These are phyloP conservation scores for Caligus rogercresseyi DNA, from an alignment of 1,140 invertebrate species.

Conservation along the genomic window DNA sequence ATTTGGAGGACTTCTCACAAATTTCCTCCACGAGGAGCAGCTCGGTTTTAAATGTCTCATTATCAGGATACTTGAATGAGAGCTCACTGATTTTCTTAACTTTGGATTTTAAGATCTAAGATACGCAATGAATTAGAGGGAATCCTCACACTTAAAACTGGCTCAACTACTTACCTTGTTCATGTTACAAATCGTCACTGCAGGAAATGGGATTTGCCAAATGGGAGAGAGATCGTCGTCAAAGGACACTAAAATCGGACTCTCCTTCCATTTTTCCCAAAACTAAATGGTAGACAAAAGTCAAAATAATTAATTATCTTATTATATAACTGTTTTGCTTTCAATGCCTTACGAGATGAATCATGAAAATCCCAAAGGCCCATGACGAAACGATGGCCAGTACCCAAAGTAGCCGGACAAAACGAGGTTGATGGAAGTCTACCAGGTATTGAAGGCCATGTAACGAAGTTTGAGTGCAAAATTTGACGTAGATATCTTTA, in stretches of 20 bases:
- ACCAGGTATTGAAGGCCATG: neutral
- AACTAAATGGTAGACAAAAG: neutral
- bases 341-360: neutral
- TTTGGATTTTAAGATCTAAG: neutral
- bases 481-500: no score
- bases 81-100: neutral
- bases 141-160: neutral
- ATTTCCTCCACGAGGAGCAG: neutral
- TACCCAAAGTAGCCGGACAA: neutral
- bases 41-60: neutral
- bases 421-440: neutral
- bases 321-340: neutral
- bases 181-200: slow-evolving; percentile 18
- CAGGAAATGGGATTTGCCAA: slow-evolving; percentile 17
- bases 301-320: neutral
- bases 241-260: slow-evolving; percentile 14
- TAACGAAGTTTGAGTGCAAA: neutral
- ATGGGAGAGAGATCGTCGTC: neutral
- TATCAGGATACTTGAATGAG: neutral
- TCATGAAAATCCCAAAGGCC: neutral
- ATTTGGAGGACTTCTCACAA: neutral
- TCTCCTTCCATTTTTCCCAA: slow-evolving; percentile 10
- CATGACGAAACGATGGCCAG: neutral
- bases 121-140: neutral
- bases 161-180: slow-evolving; percentile 17